Evolutionary conservation across 2,888 invertebrate species (phyloP), one percentile per base, ranked within the genome.

Genomic region (Trichopoda pennipes): DNA sequence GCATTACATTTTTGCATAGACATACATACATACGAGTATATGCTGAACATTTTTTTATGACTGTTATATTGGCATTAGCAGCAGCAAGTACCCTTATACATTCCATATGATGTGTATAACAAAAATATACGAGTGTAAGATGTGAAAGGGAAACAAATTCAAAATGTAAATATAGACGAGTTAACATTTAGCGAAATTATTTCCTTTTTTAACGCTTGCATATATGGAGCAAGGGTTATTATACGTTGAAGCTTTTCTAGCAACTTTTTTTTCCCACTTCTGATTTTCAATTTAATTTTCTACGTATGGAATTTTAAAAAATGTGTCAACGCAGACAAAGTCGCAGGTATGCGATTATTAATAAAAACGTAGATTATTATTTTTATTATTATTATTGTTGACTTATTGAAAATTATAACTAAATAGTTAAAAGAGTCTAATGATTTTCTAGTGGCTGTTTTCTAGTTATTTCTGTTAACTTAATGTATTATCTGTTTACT

Each of bases 201-300:
- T 49, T 35, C 17, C 14, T 56, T 49, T 44, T 74, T 47, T 35
- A 68, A 38, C 4, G 35, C 70, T 72, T 44, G 32, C n/a, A 64
- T 44, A 81, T 58, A 63, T 69, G 60, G 63, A 32, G 38, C 77
- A 78, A 81, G 69, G 73, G 73, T 73, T 69, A 81, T 64, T 77
- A 74, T 74, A 77, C 81, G 81, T 23, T 81, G 73, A 42, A 68
- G 61, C 47, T 72, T 32, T 61, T 16, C 9, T 17, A 42, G 28
- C 55, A 42, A n/a, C n/a, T 12, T 44, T 44, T 16, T 28, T 28
- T 44, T 44, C 16, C 3, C 12, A 16, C 12, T 44, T 44, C 16
- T 16, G 16, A 16, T 44, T 44, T 44, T 14, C 16, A n/a, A 16
- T 44, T 44, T 3, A 44, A 44, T 1, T 44, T 44, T 16, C 3